phyloP scores from a whole-genome alignment of 2,797 vertebrate genomes.

The Anas acuta region DNA sequence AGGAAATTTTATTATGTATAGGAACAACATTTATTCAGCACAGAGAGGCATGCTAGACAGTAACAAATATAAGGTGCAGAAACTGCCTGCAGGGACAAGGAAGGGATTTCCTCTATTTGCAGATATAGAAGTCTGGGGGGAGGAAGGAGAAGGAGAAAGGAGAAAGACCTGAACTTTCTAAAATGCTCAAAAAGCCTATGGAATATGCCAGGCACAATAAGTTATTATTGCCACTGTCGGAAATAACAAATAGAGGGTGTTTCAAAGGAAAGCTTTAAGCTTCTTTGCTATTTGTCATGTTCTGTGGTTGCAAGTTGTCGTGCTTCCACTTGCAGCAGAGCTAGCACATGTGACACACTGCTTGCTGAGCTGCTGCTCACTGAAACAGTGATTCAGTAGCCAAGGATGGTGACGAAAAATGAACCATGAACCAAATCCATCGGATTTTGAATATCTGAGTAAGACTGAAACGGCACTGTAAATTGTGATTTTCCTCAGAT shows the following conservation, averaged over 20 bases:
- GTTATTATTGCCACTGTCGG: background rate
- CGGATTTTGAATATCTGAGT: background rate
- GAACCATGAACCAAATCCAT: rapidly evolving
- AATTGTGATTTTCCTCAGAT: background rate
- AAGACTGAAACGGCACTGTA: background rate
- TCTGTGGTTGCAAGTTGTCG: background rate
- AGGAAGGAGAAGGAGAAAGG: background rate
- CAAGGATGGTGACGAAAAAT: background rate
- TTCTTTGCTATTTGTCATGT: background rate
- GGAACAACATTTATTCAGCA: background rate
- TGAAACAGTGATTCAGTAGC: background rate
- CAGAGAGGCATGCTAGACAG: background rate
- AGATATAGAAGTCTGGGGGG: background rate
- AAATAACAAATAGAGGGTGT: background rate
- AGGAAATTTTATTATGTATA: background rate
- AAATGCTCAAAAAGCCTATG: background rate
- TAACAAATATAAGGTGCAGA: background rate
- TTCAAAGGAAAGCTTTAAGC: background rate
- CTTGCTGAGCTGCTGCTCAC: background rate
- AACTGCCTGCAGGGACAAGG: background rate
- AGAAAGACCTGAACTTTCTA: background rate
- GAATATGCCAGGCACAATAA: background rate
- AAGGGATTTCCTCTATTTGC: background rate
- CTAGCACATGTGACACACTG: background rate
- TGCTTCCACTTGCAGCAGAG: background rate